Evolutionary conservation across 2,797 vertebrate species (phyloP), one percentile per base, ranked within the genome.

Genomic region (Malacoctenus gilli): DNA sequence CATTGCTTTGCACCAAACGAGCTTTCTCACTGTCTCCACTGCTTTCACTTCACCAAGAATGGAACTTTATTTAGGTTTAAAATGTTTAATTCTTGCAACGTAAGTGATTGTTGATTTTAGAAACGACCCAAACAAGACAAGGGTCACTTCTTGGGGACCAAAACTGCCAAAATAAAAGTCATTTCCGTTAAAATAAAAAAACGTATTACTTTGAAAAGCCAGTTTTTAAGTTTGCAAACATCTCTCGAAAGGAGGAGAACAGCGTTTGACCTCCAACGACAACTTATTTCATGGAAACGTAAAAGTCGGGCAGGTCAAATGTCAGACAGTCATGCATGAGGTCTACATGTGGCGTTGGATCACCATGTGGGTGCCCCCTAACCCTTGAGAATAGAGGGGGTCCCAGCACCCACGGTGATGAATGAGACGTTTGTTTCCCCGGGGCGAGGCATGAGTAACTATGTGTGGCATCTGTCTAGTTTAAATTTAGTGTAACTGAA

Each of bases 401-500:
- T 86, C 83, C 51, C 34, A 58, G 64, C 78, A 69, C 62, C 68
- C 58, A 56, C 59, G 37, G 75, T 82, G 84, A 84, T 90, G 89
- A 88, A 87, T 85, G 82, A 88, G 87, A 87, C 78, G 70, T 90
- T 92, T 92, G 89, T 92, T 92, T 89, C 80, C 85, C 84, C 22
- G 57, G 91, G 88, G 89, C 46, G 84, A 90, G 90, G 91, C 90
- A 90, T 82, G 81, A 91, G 88, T 88, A 92, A 88, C 85, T 89
- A 93, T 92, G 91, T 85, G 82, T 87, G 91, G 91, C 90, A 94
- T 92, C 91, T 92, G 89, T 92, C 90, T 92, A 90, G 91, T 92
- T 93, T 93, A 93, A 93, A 92, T 92, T 92, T 91, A 92, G 92
- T 92, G 92, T 92, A 93, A 93, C 92, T 87, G 77, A 91, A 93